A percentile compares a stretch with the other conserved stretches of the same genome.
Conservation (phyloP, 2,113 vertebrate species). For the Lonchura striata region DNA sequence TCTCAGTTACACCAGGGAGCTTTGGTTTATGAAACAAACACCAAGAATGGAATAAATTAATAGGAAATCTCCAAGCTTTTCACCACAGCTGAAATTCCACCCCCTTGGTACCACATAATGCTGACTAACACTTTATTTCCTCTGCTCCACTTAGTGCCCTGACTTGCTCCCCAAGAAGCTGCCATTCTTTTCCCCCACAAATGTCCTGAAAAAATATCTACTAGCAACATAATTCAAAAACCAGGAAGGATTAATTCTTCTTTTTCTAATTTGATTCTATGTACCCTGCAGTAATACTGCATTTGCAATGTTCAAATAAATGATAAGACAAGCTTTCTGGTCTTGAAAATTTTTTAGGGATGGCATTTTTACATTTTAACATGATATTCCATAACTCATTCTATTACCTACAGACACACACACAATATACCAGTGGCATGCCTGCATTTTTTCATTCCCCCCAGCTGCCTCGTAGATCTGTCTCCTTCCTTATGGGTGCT, state of each 20-base stretch:
- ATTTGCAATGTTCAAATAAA: not conserved
- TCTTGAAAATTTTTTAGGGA: not conserved
- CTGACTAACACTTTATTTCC: not conserved
- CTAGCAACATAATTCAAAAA: not conserved
- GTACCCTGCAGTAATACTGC: not conserved
- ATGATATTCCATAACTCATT: not conserved
- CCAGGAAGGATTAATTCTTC: not conserved
- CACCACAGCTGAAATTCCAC: not conserved
- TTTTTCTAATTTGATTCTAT: not conserved
- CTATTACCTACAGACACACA: not conserved
- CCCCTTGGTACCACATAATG: accelerated
- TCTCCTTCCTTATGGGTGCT: not conserved
- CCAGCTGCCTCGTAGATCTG: not conserved
- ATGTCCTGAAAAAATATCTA: not conserved
- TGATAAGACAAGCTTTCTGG: not conserved
- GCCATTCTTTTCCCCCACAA: not conserved
- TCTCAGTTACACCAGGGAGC: not conserved
- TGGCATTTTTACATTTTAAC: not conserved
- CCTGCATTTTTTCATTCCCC: not conserved
- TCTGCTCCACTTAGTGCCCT: not conserved
- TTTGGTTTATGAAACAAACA: not conserved
- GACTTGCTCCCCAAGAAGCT: not conserved
- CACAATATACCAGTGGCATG: not conserved
- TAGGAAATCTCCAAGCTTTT: not conserved
- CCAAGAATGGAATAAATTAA: not conserved